Conservation (phyloP, 2,888 invertebrate genomes). For the Aricia artaxerxes region DNA sequence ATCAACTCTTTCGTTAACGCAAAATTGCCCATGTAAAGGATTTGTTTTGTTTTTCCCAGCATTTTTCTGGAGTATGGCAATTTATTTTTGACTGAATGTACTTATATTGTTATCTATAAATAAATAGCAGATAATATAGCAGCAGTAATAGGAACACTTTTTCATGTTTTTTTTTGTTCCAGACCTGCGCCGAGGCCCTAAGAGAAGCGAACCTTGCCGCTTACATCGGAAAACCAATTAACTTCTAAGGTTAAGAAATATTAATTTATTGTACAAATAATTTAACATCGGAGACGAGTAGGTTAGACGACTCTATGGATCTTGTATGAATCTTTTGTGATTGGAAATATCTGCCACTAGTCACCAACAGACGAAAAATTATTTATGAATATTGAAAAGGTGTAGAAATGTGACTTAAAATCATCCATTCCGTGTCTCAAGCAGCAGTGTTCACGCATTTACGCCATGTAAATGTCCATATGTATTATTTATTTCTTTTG, state of each 20-base stretch:
- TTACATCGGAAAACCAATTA: constrained; percentile 97
- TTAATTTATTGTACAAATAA: constrained; percentile 46
- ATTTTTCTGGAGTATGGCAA: no score
- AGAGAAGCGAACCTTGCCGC: constrained; percentile 98
- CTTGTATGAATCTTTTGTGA: constrained; percentile 71
- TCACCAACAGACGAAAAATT: constrained; percentile 24
- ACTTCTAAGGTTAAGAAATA: constrained; percentile 84
- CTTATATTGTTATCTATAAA: no score
- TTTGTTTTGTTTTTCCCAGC: no score
- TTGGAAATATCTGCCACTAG: constrained; percentile 42
- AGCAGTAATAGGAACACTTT: no score
- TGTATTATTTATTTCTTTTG: constrained; percentile 69
- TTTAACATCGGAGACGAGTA: constrained; percentile 46
- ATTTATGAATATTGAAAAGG: neutral
- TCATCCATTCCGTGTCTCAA: constrained; percentile 57
- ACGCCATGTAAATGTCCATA: constrained; percentile 53
- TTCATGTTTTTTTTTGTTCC: constrained; percentile 52
- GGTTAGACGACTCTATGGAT: constrained; percentile 54
- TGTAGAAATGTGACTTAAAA: neutral
- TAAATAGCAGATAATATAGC: no score
- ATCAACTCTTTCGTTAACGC: no score
- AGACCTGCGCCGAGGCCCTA: constrained; percentile 98
- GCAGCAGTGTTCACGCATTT: constrained; percentile 54
- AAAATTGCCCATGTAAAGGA: no score
- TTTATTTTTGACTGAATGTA: no score